Percentiles rank a stretch among this genome's conserved stretches.
These are phyloP conservation scores for Ispidina lecontei DNA, from an alignment of 2,797 vertebrate species.

Conservation along the genomic window DNA sequence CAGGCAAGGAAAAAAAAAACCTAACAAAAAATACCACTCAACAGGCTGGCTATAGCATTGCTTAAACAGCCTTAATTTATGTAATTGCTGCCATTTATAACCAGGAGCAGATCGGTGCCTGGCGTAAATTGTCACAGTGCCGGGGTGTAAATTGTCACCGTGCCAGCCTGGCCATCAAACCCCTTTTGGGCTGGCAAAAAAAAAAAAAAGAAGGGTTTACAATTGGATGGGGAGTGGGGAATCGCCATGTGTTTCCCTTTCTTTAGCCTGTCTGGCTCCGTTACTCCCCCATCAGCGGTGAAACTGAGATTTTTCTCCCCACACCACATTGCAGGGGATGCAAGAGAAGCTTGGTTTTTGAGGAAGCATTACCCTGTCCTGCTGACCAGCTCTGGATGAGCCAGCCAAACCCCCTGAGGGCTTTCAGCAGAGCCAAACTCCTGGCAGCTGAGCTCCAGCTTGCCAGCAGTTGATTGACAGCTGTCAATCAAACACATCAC, in stretches of 20 bases:
- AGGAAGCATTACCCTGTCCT: neutral
- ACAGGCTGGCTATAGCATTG: neutral
- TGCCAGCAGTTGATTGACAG: neutral
- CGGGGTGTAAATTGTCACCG: neutral
- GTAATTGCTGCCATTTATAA: conserved; percentile 26
- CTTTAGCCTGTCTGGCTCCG: neutral
- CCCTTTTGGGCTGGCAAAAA: neutral
- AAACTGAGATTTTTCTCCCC: neutral
- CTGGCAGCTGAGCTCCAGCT: neutral
- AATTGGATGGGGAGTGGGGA: fast-evolving
- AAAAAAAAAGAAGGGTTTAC: neutral
- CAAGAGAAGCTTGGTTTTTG: no score
- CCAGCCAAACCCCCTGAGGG: neutral
- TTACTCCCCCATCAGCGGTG: fast-evolving
- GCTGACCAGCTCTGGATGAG: neutral
- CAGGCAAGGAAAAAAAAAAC: neutral
- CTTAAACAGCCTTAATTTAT: conserved; percentile 41
- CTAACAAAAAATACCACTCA: neutral
- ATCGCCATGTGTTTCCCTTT: fast-evolving
- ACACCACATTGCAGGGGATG: fast-evolving
- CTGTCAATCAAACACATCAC: neutral
- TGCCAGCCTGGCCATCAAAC: neutral
- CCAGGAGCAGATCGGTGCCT: neutral
- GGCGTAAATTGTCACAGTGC: neutral
- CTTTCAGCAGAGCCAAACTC: neutral